Evolutionary conservation across 1,140 invertebrate species (phyloP), one percentile per base, ranked within the genome.

Genomic region (silkworm (Bombyx mori)): DNA sequence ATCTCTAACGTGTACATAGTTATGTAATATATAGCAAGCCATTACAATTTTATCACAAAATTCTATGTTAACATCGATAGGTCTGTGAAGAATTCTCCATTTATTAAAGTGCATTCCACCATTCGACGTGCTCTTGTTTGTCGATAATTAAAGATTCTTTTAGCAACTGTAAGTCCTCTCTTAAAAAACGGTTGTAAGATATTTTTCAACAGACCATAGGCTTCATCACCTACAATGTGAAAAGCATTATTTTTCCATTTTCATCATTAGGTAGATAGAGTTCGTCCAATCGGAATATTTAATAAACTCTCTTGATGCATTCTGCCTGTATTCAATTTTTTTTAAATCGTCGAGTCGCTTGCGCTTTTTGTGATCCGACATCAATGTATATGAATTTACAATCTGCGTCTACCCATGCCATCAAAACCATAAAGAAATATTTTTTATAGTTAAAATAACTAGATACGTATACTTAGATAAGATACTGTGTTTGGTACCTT

Each of bases 301-400:
- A 62, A 53, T 44, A 3, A 42, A 46, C 62, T 56, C 10, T 59
- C 52, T 2, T 8, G 26, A 44, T 64, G 47, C 22, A 50, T 18
- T 67, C 52, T 66, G 53, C 61, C 61, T 43, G 65, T 54, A 53
- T 62, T 43, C 5, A 54, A 62, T 22, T 57, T 70, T 67, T 69
- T 63, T 4, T 61, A 50, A 50, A 50, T 45, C 44, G 44, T 45
- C 44, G 44, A 45, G 44, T 45, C 44, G 44, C 44, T 45, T 45
- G 44, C 44, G 44, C 44, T 10, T 45, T 10, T 45, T 45, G 44
- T 45, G 44, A 45, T 45, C 44, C 87, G 44, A 45, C 44, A 10
- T 45, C 44, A 45, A 45, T 45, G 44, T 45, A 45, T 7, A 45
- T 45, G 10, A 45, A 45, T 45, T 45, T 45, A 45, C 10, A 45